These are phyloP conservation scores for Eulemur mongoz DNA, from an alignment of 2,797 vertebrate species.

Conservation along the genomic window DNA sequence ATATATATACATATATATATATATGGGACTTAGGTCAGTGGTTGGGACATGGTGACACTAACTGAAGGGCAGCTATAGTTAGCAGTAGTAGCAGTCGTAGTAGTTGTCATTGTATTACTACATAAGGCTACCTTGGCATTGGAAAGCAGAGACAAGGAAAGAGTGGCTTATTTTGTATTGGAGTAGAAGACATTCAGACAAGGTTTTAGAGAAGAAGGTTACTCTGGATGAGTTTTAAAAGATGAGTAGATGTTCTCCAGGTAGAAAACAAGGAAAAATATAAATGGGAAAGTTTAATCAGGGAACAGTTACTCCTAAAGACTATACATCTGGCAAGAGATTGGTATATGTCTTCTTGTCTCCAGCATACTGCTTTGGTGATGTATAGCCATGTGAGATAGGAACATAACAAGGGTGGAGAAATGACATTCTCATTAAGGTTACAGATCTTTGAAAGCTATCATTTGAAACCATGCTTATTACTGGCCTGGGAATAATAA, in stretches of 20 bases:
- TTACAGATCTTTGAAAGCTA: constrained; percentile 29
- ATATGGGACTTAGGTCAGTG: background rate
- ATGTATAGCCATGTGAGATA: background rate
- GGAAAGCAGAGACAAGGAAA: background rate
- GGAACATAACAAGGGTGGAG: background rate
- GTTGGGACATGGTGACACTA: background rate
- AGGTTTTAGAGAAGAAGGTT: background rate
- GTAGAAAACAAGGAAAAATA: background rate
- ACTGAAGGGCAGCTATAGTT: background rate
- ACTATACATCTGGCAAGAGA: background rate
- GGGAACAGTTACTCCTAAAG: background rate
- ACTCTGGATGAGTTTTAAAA: background rate
- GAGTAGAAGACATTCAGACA: background rate
- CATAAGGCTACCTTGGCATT: no score
- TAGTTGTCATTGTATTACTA: background rate
- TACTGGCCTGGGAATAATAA: constrained; percentile 57
- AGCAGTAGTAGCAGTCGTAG: background rate
- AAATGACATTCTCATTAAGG: constrained; percentile 23
- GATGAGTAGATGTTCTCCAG: background rate
- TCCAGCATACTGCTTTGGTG: background rate
- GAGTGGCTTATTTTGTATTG: background rate
- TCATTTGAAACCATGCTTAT: constrained; percentile 35
- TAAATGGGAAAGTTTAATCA: background rate
- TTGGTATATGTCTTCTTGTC: background rate
- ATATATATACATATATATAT: background rate